Evolutionary conservation across 1,140 invertebrate genomes (phyloP).

Genomic region (Halesus radiatus): DNA sequence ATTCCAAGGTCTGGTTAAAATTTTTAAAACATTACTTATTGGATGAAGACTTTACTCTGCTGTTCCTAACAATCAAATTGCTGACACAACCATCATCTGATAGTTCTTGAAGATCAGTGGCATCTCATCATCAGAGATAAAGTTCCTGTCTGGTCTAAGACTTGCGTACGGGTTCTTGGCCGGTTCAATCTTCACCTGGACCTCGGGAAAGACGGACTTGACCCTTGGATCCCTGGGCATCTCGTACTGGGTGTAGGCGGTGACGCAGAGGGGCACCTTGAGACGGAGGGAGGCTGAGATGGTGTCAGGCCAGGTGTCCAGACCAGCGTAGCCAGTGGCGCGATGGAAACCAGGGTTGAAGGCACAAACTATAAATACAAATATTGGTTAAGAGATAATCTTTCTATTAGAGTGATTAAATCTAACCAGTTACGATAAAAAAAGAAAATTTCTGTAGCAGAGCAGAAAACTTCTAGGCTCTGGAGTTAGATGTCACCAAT

Average conservation of each 20-base stretch:
- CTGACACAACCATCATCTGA: slow-evolving; percentile 69
- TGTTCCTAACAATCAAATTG: neutral
- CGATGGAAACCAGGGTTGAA: slow-evolving; percentile 81
- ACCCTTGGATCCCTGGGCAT: slow-evolving; percentile 73
- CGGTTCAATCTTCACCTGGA: slow-evolving; percentile 68
- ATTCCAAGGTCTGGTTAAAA: too few relatives aligned
- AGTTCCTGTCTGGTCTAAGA: slow-evolving; percentile 79
- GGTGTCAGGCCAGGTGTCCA: slow-evolving; percentile 77
- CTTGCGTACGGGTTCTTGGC: slow-evolving; percentile 76
- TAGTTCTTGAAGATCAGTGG: slow-evolving; percentile 83
- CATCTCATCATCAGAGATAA: slow-evolving; percentile 78
- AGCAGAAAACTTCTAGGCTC: too few relatives aligned
- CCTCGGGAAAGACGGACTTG: slow-evolving; percentile 63
- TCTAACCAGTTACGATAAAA: too few relatives aligned
- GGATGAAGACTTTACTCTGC: too few relatives aligned
- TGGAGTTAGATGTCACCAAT: too few relatives aligned
- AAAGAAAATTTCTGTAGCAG: too few relatives aligned
- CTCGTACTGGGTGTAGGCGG: slow-evolving; percentile 77
- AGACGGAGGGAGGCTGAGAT: slow-evolving; percentile 70
- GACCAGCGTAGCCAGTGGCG: slow-evolving; percentile 72
- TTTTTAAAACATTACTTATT: too few relatives aligned
- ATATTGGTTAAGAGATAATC: too few relatives aligned
- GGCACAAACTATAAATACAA: slow-evolving; percentile 72
- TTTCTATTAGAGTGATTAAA: too few relatives aligned
- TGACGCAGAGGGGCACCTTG: slow-evolving; percentile 73